Base-by-base conservation (phyloP, 2,113 vertebrate species). In the Ptychochromis oligacanthus region DNA sequence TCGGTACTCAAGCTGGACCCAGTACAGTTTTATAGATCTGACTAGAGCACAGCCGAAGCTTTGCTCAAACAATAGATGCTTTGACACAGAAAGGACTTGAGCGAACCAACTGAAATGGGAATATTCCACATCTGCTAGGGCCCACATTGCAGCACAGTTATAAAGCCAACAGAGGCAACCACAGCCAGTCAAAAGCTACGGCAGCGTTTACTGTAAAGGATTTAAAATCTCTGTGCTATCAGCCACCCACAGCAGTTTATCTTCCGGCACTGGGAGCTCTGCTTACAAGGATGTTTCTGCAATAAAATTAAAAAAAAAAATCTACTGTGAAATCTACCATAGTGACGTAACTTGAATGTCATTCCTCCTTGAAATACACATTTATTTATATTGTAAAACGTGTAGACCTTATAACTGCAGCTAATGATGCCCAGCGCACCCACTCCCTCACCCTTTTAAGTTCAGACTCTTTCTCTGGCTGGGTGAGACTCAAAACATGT, bases 1-100 rank as follows among this genome's bases (percentile, higher is more conserved):
- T 83, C 38, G 31, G n/a, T 18, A 5, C 46, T 38, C 26, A 57
- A 80, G 55, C 77, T 75, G 85, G 55, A 75, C 36, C 49, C 15
- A 3, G 15, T 49, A 64, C 61, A 75, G 75, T 75, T 75, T 56
- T 13, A 75, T 8, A 49, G 57, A 43, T 77, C 34, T 38, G 81
- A 82, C 72, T 84, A 43, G 28, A 89, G 38, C 15, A 65, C 85
- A 85, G 80, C 61, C 61, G 28, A 67, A 70, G 70, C 67, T 65
- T 80, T 87, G 56, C 74, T 84, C 83, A 79, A 79, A 88, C 86
- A 91, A 91, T 88, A 57, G 78, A 58, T 22, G 84, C 89, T 86
- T 82, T 93, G 80, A 91, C 56, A 43, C 36, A 40, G 80, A 76
- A 86, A 80, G 82, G 80, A 87, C 86, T 81, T 83, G 83, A 89